A percentile compares a stretch with the other conserved stretches of the same genome.
Conservation (phyloP, 2,888 invertebrate species). For the Catocala sponsa region DNA sequence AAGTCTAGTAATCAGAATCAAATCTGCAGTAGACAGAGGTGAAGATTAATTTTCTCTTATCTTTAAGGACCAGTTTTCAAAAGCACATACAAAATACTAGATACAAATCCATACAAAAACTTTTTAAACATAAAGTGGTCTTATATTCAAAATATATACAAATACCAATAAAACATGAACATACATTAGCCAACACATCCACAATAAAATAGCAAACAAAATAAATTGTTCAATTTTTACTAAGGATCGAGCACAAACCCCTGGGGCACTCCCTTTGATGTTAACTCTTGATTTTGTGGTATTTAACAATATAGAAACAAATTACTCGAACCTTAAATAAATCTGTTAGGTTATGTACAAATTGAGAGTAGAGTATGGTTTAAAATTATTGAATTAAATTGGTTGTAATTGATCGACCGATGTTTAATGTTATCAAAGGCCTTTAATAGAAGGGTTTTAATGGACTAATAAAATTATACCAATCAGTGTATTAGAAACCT, state of each 20-base stretch:
- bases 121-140: too few species aligned
- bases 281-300: slow-evolving; percentile 14
- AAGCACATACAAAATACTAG: too few species aligned
- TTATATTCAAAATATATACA: too few species aligned
- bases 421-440: slow-evolving; percentile 3
- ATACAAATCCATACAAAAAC: too few species aligned
- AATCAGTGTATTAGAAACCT: too few species aligned
- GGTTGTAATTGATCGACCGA: slow-evolving; percentile 2
- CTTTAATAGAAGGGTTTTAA: background rate
- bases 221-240: slow-evolving; percentile 16
- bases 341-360: slow-evolving; percentile 15
- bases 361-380: slow-evolving; percentile 13
- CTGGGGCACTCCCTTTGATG: slow-evolving; percentile 27
- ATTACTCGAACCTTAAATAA: slow-evolving; percentile 26
- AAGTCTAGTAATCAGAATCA: too few species aligned
- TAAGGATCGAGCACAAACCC: slow-evolving; percentile 18
- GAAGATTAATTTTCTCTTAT: too few species aligned
- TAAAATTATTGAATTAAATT: slow-evolving; percentile 12
- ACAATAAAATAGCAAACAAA: background rate
- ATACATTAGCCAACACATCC: too few species aligned
- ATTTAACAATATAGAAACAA: slow-evolving; percentile 22
- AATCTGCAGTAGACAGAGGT: too few species aligned
- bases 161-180: too few species aligned
- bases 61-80: too few species aligned
- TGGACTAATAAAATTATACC: background rate